These are phyloP conservation scores for Rhipidura dahli DNA, from an alignment of 2,113 vertebrate genomes.

Conservation along the genomic window DNA sequence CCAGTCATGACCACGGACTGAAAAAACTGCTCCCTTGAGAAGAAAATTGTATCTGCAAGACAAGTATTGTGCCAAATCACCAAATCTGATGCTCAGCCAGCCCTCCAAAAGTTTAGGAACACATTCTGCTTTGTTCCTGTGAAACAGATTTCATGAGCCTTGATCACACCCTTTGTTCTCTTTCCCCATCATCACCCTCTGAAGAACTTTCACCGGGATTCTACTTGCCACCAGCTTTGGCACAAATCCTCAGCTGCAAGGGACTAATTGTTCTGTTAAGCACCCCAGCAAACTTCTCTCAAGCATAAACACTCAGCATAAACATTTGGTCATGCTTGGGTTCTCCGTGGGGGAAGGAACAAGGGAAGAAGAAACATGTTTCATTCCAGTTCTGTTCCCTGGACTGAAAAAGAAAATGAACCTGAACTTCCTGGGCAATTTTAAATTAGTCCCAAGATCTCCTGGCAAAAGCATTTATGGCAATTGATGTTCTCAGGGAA, in stretches of 20 bases:
- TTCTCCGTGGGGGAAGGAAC: neutral
- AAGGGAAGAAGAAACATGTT: fast-evolving
- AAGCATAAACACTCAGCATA: neutral
- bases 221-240: neutral
- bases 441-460: neutral
- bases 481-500: neutral
- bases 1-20: neutral
- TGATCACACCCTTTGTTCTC: neutral
- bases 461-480: neutral
- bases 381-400: neutral
- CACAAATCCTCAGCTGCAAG: neutral
- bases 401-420: neutral
- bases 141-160: neutral
- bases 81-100: neutral
- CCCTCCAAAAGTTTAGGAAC: neutral
- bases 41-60: neutral
- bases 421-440: neutral
- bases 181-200: neutral
- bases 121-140: neutral
- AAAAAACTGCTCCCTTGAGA: neutral
- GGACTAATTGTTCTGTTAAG: neutral
- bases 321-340: neutral
- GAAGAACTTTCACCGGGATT: neutral
- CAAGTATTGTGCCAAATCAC: neutral
- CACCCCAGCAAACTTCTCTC: neutral